Evolutionary conservation across 2,797 vertebrate genomes (phyloP), one percentile per base, ranked within the genome.

Genomic region (Arnoldichthys spilopterus): DNA sequence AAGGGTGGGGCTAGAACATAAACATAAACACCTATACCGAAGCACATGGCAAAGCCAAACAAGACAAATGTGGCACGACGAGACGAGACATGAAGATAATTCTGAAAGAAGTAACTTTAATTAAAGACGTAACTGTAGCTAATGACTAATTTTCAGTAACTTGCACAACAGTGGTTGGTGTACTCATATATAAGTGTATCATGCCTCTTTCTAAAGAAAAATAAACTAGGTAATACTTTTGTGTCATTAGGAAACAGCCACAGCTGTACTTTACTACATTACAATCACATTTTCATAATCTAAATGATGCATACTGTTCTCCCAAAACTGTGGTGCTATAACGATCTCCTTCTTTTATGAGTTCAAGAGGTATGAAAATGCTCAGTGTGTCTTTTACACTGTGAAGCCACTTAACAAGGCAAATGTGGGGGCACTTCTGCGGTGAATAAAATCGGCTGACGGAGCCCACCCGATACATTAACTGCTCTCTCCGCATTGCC

Each of bases 331-430:
- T 28, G 5, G 37, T 7, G 1, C 51, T 61, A 71, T 6, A n/a
- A 62, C 37, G 30, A 40, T 30, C 26, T 71, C 49, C 56, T 56
- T 43, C 32, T 71, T 77, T 70, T 74, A 58, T 11, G 58, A 53
- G 43, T 45, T 71, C 24, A 22, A 51, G 76, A 15, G 20, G 37
- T 37, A 63, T 77, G 56, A 71, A 71, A 71, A 62, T n/a, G 30
- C 26, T 53, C 30, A 7, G 43, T 15, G 40, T 15, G 61, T 7
- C 56, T 47, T 32, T 61, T 49, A 7, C 28, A 24, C 18, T 20
- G 28, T 45, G 68, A 54, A 49, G 75, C 53, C 40, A 20, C 47
- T 77, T 71, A 71, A 63, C 76, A 71, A 71, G 76, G 26, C 67
- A 32, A 5, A 54, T 13, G 22, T 32, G 28, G 20, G 40, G 3